phyloP scores from a whole-genome alignment of 2,888 invertebrate genomes.

The Autographa pulchrina region DNA sequence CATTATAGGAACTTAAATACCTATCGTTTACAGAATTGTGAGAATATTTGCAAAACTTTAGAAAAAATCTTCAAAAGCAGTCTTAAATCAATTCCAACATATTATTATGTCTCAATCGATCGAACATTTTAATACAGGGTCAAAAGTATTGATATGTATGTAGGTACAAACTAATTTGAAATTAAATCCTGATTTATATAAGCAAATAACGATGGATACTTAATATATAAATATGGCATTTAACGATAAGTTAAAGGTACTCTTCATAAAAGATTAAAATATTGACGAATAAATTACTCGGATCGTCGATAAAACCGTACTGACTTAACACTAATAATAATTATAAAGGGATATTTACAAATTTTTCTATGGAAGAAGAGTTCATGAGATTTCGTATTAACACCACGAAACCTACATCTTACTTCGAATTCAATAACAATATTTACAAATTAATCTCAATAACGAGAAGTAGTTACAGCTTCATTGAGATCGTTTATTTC shows the following conservation, averaged over 20 bases:
- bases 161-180: conserved; percentile 71
- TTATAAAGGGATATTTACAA: conserved; percentile 87
- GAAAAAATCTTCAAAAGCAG: conserved; percentile 81
- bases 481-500: conserved; percentile 78
- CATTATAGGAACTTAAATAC: conserved; percentile 73
- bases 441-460: conserved; percentile 85
- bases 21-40: conserved; percentile 63
- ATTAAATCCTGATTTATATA: conserved; percentile 71
- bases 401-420: conserved; percentile 78
- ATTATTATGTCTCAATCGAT: conserved; percentile 64
- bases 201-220: conserved; percentile 80
- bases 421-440: conserved; percentile 82
- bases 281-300: conserved; percentile 86
- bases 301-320: conserved; percentile 84
- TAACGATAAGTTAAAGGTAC: conserved; percentile 87
- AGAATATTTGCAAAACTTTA: conserved; percentile 68
- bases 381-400: conserved; percentile 77
- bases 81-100: conserved; percentile 88
- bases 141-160: conserved; percentile 76
- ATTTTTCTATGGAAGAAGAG: conserved; percentile 89
- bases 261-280: conserved; percentile 85
- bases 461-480: conserved; percentile 71
- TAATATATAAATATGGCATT: conserved; percentile 89
- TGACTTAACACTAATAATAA: conserved; percentile 74
- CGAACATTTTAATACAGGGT: conserved; percentile 57